Percentiles rank a stretch among this genome's conserved stretches.
phyloP scores from a whole-genome alignment of 2,888 invertebrate genomes.

The Pinctada fucata region DNA sequence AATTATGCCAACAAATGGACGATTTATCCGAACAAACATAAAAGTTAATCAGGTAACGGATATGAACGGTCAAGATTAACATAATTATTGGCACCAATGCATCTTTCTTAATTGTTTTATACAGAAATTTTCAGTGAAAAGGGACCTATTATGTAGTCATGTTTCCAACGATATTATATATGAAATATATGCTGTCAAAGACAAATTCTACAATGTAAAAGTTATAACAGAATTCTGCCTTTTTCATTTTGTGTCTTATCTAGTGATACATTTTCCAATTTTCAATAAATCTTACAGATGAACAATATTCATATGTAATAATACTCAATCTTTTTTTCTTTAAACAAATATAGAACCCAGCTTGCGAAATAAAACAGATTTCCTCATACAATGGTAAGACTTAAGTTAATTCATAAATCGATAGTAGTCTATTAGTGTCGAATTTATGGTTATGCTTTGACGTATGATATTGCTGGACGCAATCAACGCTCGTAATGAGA shows the following conservation, averaged over 20 bases:
- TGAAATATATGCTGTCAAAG: no score
- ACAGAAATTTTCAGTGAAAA: no score
- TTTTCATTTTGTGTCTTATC: no score
- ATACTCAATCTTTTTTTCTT: neutral
- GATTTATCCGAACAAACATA: slow-evolving; percentile 57
- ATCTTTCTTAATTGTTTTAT: no score
- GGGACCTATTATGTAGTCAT: no score
- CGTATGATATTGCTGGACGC: neutral
- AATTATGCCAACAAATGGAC: slow-evolving; percentile 52
- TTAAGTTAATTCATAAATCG: neutral
- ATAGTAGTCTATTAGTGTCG: neutral
- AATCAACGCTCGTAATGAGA: neutral
- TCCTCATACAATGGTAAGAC: neutral
- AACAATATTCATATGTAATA: neutral
- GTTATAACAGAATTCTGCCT: no score
- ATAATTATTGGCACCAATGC: no score
- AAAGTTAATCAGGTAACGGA: slow-evolving; percentile 49
- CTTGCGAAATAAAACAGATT: neutral
- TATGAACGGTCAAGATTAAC: no score
- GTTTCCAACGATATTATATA: no score
- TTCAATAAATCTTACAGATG: no score
- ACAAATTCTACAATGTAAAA: no score
- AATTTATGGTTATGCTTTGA: neutral
- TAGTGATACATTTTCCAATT: no score
- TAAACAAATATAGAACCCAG: neutral